Evolutionary conservation across 2,113 vertebrate species (phyloP).

Genomic region (Scopus umbretta): DNA sequence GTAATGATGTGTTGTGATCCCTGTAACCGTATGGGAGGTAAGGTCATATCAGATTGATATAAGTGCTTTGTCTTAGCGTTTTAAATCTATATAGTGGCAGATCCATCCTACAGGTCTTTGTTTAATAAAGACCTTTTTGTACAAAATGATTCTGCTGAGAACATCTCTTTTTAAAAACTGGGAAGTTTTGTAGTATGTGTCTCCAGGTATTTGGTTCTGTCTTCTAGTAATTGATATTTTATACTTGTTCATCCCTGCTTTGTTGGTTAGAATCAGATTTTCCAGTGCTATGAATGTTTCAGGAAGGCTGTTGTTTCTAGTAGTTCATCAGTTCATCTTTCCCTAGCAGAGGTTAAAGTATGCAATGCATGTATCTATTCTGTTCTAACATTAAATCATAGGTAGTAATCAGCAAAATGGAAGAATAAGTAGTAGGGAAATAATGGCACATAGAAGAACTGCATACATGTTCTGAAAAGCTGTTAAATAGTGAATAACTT

Average conservation of each 20-base stretch:
- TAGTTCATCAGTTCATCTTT: not conserved
- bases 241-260: not conserved
- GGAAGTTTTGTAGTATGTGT: not conserved
- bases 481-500: not conserved
- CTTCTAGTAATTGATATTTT: not conserved
- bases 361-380: not conserved
- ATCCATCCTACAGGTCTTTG: not conserved
- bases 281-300: not conserved
- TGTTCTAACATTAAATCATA: not conserved
- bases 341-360: not conserved
- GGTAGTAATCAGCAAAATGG: not conserved
- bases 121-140: not conserved
- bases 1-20: not conserved
- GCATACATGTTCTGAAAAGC: not conserved
- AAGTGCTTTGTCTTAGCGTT: not conserved
- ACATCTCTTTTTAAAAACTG: not conserved
- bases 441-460: not conserved
- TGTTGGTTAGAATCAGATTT: not conserved
- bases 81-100: not conserved
- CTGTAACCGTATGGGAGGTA: not conserved
- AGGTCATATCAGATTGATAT: not conserved
- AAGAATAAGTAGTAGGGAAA: not conserved
- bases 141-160: not conserved
- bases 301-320: not conserved
- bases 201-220: not conserved